Base-by-base conservation (phyloP, 2,797 vertebrate genomes). In the Mastacembelus armatus region DNA sequence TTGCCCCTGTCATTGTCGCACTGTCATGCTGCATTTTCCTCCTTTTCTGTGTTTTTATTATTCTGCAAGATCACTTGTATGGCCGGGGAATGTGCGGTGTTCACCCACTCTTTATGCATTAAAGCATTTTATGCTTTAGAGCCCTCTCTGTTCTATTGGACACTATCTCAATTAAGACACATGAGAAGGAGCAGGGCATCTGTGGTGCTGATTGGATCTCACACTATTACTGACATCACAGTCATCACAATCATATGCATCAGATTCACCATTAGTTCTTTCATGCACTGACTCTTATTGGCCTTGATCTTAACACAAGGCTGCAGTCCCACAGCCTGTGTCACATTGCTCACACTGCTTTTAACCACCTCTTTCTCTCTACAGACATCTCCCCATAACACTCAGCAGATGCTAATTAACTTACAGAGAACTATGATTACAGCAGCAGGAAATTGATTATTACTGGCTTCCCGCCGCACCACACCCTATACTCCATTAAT, bases 401-500 rank as follows among this genome's bases (percentile, higher is more conserved):
- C 80, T 90, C 80, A 86, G 83, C 86, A 89, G 75, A 84, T 85
- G 83, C 83, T 93, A 92, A 92, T 94, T 93, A 93, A 94, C 90
- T 88, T 86, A 84, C 79, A 90, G 86, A 92, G 90, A 88, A 80
- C 85, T 87, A 88, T 92, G 93, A 94, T 94, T 92, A 93, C 92
- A 91, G 88, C 91, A 83, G 91, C 86, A 89, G 91, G 89, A 91
- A 93, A 93, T 93, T 87, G 91, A 93, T 93, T 93, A 92, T 91
- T 88, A 86, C 89, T 89, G 91, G 88, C 85, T 89, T 87, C 87
- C 86, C 32, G 64, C 87, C 33, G 83, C 74, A 78, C 77, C 85
- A 88, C 84, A 80, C 83, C 83, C 78, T 68, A 66, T 81, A 84
- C 80, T 89, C 83, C 87, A 90, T 93, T 93, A 93, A 89, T 86